Evolutionary conservation across 2,888 invertebrate species (phyloP).

Genomic region (Venusia cambrica): DNA sequence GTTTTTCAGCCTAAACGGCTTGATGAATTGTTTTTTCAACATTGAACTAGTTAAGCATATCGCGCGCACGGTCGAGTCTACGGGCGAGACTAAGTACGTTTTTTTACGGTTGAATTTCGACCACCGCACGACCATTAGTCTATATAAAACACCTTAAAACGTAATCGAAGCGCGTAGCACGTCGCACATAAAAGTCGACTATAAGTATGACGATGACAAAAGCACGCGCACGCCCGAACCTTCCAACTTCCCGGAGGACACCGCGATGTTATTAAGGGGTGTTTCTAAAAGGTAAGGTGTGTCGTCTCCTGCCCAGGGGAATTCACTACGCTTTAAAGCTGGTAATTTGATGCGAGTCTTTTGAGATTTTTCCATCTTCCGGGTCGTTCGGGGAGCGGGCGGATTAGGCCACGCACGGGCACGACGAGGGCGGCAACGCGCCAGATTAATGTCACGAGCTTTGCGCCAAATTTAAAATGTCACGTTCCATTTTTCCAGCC

Average conservation of each 20-base stretch:
- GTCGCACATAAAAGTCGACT: constrained; percentile 71
- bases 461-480: constrained; percentile 76
- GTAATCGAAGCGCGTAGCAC: constrained; percentile 72
- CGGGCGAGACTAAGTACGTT: no score
- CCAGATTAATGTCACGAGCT: constrained; percentile 76
- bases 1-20: no score
- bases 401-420: constrained; percentile 73
- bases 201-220: constrained; percentile 76
- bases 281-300: constrained; percentile 76
- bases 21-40: no score
- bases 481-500: constrained; percentile 75
- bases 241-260: constrained; percentile 75
- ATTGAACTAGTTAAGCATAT: no score
- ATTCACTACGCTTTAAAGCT: constrained; percentile 75
- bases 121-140: no score
- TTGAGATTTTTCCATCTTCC: constrained; percentile 77
- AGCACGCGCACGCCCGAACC: constrained; percentile 72
- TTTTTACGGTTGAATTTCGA: no score
- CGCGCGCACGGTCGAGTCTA: no score
- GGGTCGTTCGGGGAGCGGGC: constrained; percentile 68
- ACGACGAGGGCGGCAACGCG: constrained; percentile 71
- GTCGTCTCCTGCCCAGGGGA: constrained; percentile 65
- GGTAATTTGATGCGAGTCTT: constrained; percentile 79
- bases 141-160: no score
- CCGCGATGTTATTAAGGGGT: constrained; percentile 69